Evolutionary conservation across 2,888 invertebrate genomes (phyloP), one percentile per base, ranked within the genome.

Genomic region (Cantharis rustica): DNA sequence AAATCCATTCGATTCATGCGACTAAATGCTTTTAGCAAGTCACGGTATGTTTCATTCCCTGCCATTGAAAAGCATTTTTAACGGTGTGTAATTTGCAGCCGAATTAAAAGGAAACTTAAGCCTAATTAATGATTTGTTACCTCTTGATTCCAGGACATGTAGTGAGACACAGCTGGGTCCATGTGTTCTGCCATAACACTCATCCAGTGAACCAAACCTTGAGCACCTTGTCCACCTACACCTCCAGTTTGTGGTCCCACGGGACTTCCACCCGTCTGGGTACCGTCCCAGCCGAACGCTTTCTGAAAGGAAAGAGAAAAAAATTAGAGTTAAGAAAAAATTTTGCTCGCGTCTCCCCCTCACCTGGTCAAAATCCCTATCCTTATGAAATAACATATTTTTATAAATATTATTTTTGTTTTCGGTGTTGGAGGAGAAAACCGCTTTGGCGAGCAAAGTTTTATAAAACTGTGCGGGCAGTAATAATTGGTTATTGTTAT

Each of bases 121-220:
- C 7, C 47, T 47, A 47, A 47, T 47, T 47, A 47, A 47, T 47
- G 47, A 47, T 7, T 47, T n/a, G n/a, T 66, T 66, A 66, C 93
- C 88, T 93, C 92, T 84, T 92, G 92, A 76, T 90, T 91, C 81
- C 88, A 88, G 27, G 87, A 86, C 90, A 91, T 90, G 88, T 94
- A 94, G 85, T 95, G 95, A 84, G 95, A 95, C 83, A 93, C 93
- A 77, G 94, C 93, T 81, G 93, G 93, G 88, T 96, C 96, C 93
- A 96, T 96, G 88, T 97, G 96, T 87, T 97, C 97, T 77, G 97
- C 96, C 97, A 97, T 97, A 85, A 97, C 96, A 87, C 96, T 96
- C 96, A 97, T 96, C 97, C 97, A 97, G 90, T 97, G 97, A 86
- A 96, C 96, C 87, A 96, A 92, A 78, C 95, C 95, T 86, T 94